Conservation (phyloP, 2,888 invertebrate genomes). For the Plebejus argus region DNA sequence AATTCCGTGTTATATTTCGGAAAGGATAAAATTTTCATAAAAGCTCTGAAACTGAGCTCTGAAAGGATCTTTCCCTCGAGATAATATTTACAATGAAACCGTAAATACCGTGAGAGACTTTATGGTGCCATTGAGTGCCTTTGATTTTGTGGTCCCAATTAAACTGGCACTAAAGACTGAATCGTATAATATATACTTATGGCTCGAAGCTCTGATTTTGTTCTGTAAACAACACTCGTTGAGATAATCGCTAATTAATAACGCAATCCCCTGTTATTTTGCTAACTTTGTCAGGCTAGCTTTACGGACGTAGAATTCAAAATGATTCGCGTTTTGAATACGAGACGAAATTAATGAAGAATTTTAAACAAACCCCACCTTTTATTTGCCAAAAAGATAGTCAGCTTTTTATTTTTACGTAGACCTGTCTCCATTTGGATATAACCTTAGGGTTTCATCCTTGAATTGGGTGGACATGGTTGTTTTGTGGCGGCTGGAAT, state of each 20-base stretch:
- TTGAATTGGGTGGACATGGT: slow-evolving; percentile 7
- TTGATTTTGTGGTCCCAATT: background rate
- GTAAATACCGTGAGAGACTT: background rate
- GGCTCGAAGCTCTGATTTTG: background rate
- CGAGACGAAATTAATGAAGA: background rate
- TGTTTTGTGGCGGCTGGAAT: background rate
- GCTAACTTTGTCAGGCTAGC: too few relatives aligned
- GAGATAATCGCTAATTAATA: too few relatives aligned
- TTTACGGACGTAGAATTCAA: too few relatives aligned
- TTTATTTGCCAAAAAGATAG: slow-evolving; percentile 2
- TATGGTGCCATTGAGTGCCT: background rate
- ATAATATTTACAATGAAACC: background rate
- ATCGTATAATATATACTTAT: slow-evolving; percentile 2
- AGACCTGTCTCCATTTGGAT: slow-evolving; percentile 10
- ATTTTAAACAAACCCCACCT: background rate
- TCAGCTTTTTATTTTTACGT: background rate
- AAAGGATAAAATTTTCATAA: background rate
- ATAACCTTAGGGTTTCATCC: background rate
- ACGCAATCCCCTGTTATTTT: too few relatives aligned
- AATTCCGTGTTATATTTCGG: background rate
- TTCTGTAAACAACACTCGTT: background rate
- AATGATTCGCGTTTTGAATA: background rate
- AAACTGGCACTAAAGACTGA: background rate
- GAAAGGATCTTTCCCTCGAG: background rate
- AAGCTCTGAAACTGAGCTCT: background rate